Evolutionary conservation across 2,113 vertebrate species (phyloP).

Genomic region (Etia nguti): DNA sequence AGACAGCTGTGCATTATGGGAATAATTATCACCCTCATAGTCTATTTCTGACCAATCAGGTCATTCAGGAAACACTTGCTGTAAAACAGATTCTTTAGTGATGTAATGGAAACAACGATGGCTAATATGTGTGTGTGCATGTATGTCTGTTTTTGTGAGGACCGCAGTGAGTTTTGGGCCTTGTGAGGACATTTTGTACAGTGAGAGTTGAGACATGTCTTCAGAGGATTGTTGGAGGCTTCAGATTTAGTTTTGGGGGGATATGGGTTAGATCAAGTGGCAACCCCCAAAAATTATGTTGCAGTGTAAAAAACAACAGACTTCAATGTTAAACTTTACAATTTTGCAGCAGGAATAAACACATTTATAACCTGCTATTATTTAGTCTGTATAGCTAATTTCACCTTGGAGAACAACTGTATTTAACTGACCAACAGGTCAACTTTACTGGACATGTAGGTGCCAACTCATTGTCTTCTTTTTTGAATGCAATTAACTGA

Average conservation of each 20-base stretch:
- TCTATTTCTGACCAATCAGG: neutral
- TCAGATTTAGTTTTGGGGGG: neutral
- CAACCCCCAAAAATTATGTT: neutral
- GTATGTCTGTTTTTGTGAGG: neutral
- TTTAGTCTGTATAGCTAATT: neutral
- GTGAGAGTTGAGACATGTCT: neutral
- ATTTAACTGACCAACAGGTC: neutral
- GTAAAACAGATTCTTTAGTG: conserved; percentile 12
- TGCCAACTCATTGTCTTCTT: too few relatives aligned
- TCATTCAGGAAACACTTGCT: neutral
- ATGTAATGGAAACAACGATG: conserved; percentile 15
- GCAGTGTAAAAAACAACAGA: neutral
- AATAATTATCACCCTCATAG: conserved; percentile 14
- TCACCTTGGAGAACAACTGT: neutral
- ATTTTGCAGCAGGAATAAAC: neutral
- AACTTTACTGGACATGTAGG: too few relatives aligned
- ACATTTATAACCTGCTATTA: neutral
- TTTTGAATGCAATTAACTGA: neutral
- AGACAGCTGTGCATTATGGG: conserved; percentile 38
- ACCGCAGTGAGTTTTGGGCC: neutral
- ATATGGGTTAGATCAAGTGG: neutral
- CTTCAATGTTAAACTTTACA: neutral
- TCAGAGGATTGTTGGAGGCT: neutral
- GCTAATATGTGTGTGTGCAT: neutral
- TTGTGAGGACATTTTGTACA: neutral